Conservation (phyloP, 2,888 invertebrate species). For the Lasioglossum villosulum region DNA sequence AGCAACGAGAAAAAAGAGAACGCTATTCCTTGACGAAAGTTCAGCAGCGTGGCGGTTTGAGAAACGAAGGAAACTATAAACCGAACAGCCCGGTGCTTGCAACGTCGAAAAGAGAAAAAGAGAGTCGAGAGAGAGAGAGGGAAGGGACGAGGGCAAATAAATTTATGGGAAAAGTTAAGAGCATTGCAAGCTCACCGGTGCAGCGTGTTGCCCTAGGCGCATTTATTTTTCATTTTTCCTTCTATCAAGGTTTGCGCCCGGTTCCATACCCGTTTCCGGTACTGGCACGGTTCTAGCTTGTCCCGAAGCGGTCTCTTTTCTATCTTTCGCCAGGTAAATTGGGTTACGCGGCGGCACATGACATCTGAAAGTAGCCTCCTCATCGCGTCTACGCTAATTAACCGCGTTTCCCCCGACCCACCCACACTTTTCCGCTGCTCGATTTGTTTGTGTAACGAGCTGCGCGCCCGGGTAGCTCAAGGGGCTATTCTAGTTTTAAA, state of each 20-base stretch:
- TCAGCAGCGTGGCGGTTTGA: conserved; percentile 72
- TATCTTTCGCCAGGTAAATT: conserved; percentile 63
- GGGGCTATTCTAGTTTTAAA: conserved; percentile 2
- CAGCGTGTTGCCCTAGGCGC: conserved; percentile 71
- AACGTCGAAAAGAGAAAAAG: conserved; percentile 2
- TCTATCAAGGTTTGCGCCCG: conserved; percentile 30
- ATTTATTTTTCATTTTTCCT: conserved; percentile 74
- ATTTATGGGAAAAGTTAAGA: conserved; percentile 83
- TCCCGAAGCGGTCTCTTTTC: conserved; percentile 38
- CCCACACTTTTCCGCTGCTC: conserved; percentile 18
- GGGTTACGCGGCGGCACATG: conserved; percentile 58
- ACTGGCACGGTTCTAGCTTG: background rate
- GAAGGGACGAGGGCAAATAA: conserved; percentile 74
- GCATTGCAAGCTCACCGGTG: conserved; percentile 78
- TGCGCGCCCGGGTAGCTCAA: conserved; percentile 9
- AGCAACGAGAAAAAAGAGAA: conserved; percentile 55
- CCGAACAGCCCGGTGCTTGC: conserved; percentile 8
- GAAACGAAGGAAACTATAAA: conserved; percentile 27
- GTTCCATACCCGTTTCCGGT: conserved; percentile 24
- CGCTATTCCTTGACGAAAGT: conserved; percentile 79
- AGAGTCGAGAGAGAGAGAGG: background rate
- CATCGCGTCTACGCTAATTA: conserved; percentile 60
- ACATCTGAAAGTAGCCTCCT: conserved; percentile 60
- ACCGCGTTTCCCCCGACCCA: conserved; percentile 40
- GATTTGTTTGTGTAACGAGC: conserved; percentile 42